Evolutionary conservation across 2,888 invertebrate species (phyloP).

Genomic region (Conomelus anceps): DNA sequence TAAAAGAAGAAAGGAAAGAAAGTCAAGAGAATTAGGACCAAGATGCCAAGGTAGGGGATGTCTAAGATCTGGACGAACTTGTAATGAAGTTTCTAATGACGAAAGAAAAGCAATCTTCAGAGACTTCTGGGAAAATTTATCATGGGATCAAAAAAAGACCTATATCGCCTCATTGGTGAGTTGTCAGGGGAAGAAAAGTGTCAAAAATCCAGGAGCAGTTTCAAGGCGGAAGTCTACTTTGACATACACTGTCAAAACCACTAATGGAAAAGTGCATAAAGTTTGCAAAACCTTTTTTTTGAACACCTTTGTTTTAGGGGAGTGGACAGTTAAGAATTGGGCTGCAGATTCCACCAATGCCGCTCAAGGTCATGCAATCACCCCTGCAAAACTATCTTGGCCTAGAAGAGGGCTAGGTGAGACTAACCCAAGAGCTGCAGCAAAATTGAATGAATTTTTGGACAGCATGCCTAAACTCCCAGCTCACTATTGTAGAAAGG

Average conservation of each 20-base stretch:
- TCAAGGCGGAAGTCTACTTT: conserved; percentile 11
- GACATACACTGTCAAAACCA: background rate
- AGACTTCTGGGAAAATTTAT: conserved; percentile 7
- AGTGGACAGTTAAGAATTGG: background rate
- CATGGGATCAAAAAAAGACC: conserved; percentile 6
- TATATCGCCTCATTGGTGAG: conserved; percentile 4
- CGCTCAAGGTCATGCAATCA: background rate
- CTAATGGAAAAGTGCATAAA: background rate
- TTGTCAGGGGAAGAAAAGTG: background rate
- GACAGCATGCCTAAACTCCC: background rate
- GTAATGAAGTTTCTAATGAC: background rate
- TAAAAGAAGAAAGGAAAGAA: background rate
- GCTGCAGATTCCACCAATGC: background rate
- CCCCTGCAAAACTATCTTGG: background rate
- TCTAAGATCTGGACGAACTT: background rate
- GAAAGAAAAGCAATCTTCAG: background rate
- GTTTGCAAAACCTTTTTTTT: background rate
- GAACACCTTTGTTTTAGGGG: background rate
- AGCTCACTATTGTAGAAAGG: background rate
- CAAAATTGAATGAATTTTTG: background rate
- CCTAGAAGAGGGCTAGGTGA: background rate
- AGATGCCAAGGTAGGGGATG: background rate
- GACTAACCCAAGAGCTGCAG: background rate
- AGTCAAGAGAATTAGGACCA: conserved; percentile 4
- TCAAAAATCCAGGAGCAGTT: background rate